Conservation (phyloP, 2,888 invertebrate genomes). For the Aplocera efformata region DNA sequence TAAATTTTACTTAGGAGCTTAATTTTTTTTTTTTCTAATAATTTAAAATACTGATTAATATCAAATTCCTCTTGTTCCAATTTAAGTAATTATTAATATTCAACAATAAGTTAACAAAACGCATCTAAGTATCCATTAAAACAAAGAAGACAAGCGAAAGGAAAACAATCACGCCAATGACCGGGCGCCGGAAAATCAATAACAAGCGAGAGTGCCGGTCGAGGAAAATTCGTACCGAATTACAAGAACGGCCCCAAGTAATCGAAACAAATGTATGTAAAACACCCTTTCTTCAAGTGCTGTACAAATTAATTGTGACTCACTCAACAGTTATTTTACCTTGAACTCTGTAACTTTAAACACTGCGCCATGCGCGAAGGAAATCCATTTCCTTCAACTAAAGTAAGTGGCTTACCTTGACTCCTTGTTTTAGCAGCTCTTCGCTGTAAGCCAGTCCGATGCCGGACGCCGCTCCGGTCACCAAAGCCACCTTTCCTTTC, state of each 20-base stretch:
- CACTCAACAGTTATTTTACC: constrained; percentile 57
- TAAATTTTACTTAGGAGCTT: no score
- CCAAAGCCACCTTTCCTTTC: constrained; percentile 86
- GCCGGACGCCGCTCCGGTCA: constrained; percentile 87
- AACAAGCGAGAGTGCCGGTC: constrained; percentile 40
- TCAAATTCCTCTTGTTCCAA: no score
- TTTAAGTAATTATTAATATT: no score
- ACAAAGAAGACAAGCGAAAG: constrained; percentile 39
- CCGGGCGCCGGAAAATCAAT: constrained; percentile 67
- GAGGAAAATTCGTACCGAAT: constrained; percentile 15
- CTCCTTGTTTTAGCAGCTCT: constrained; percentile 86
- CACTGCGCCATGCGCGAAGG: constrained; percentile 28
- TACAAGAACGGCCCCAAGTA: not conserved
- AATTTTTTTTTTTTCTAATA: no score
- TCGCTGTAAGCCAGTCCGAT: constrained; percentile 87
- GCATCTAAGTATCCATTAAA: no score
- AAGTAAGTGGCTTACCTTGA: constrained; percentile 78
- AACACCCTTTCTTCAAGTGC: constrained; percentile 1
- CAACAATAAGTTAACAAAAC: no score
- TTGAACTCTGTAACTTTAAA: constrained; percentile 52
- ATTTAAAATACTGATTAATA: no score
- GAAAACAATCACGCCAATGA: constrained; percentile 47
- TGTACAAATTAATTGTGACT: constrained; percentile 14
- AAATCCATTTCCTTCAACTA: constrained; percentile 23
- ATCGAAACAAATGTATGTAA: not conserved